Evolutionary conservation across 2,797 vertebrate genomes (phyloP).

Genomic region (Rhodeus uyekii): DNA sequence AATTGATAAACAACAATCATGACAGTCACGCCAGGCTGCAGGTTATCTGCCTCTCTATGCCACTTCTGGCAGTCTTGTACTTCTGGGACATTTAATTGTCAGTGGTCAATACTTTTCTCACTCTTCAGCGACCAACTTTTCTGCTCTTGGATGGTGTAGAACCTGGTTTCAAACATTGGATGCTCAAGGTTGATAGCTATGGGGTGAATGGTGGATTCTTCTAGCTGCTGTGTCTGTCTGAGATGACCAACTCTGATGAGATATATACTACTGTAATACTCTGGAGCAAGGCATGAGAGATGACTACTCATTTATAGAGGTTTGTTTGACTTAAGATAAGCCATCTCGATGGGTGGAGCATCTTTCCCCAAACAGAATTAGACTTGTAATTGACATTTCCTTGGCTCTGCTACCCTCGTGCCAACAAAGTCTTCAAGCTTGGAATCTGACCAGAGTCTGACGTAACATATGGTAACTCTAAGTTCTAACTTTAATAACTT

Average conservation of each 20-base stretch:
- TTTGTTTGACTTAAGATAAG: neutral
- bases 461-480: neutral
- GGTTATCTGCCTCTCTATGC: neutral
- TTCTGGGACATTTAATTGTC: neutral
- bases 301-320: neutral
- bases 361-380: neutral
- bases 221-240: neutral
- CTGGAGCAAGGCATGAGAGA: neutral
- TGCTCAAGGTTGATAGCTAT: conserved; percentile 13
- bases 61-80: neutral
- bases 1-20: neutral
- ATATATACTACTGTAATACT: neutral
- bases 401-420: neutral
- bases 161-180: neutral
- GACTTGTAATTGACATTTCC: neutral
- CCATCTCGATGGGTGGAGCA: neutral
- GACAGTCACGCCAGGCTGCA: neutral
- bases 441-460: neutral
- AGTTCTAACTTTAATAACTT: conserved; percentile 12
- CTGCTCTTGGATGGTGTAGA: neutral
- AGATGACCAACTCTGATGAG: neutral
- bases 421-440: neutral
- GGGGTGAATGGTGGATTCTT: conserved; percentile 12
- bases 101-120: neutral
- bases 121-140: neutral